These are phyloP conservation scores for Amphipyra berbera DNA, from an alignment of 2,888 invertebrate genomes.

Conservation along the genomic window DNA sequence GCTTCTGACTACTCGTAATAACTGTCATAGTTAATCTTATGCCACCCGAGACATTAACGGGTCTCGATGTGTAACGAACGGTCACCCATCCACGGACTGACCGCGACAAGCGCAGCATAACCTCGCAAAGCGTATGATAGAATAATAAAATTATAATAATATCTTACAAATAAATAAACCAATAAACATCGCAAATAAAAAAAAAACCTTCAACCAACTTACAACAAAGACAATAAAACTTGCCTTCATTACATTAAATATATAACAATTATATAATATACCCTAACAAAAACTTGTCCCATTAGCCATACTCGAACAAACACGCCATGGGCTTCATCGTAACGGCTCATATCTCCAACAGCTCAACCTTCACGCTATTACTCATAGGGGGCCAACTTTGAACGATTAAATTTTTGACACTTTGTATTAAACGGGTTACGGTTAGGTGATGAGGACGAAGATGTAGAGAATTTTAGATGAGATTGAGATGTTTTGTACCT, in stretches of 20 bases:
- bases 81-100: too few relatives aligned
- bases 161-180: too few relatives aligned
- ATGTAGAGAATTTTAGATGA: slow-evolving; percentile 20
- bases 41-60: too few relatives aligned
- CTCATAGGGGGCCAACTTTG: slow-evolving; percentile 69
- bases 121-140: too few relatives aligned
- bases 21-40: too few relatives aligned
- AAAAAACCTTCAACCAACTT: slow-evolving; percentile 13
- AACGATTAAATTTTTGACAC: slow-evolving; percentile 78
- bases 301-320: slow-evolving; percentile 41
- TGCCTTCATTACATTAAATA: slow-evolving; percentile 46
- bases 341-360: slow-evolving; percentile 56
- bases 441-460: slow-evolving; percentile 7
- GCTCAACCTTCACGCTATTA: slow-evolving; percentile 60
- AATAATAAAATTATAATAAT: too few relatives aligned
- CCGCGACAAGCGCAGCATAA: too few relatives aligned
- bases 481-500: too few relatives aligned
- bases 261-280: slow-evolving; percentile 43
- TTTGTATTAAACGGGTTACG: slow-evolving; percentile 72
- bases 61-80: too few relatives aligned
- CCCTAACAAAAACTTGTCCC: slow-evolving; percentile 45
- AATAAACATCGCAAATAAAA: too few relatives aligned
- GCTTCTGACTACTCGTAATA: too few relatives aligned
- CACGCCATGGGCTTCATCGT: slow-evolving; percentile 43
- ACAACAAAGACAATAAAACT: slow-evolving; percentile 34